Conservation (phyloP, 2,797 vertebrate genomes). For the Epinephelus malabaricus region DNA sequence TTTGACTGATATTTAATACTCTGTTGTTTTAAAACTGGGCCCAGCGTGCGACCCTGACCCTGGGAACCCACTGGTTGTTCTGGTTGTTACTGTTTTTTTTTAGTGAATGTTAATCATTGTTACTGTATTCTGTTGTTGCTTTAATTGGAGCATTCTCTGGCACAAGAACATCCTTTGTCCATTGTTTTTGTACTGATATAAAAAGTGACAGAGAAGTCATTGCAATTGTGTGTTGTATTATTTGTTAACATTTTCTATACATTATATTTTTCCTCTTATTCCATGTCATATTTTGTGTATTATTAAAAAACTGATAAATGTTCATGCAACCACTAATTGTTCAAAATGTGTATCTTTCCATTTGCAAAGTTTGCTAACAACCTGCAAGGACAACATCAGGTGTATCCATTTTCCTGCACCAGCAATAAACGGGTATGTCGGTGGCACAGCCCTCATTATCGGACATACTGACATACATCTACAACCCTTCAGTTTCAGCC, state of each 20-base stretch:
- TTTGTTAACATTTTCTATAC: neutral
- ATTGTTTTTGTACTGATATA: neutral
- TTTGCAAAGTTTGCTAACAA: slow-evolving; percentile 1
- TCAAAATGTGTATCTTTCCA: neutral
- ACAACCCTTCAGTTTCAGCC: slow-evolving; percentile 26
- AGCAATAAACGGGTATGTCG: neutral
- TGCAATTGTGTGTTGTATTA: neutral
- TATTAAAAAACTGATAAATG: neutral
- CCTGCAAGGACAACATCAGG: neutral
- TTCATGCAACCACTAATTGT: neutral
- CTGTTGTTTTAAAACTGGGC: no score
- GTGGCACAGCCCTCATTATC: neutral
- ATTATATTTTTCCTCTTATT: neutral
- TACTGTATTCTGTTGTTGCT: no score
- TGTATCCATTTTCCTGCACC: neutral
- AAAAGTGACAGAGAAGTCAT: neutral
- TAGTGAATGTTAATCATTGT: no score
- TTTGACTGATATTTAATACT: no score
- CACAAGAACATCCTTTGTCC: neutral
- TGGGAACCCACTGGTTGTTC: no score
- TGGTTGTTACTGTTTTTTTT: no score
- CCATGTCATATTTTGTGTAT: neutral
- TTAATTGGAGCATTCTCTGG: no score
- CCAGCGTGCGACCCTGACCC: no score
- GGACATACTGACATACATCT: slow-evolving; percentile 30